phyloP scores from a whole-genome alignment of 2,113 vertebrate species.

The Tachuris rubrigastra region DNA sequence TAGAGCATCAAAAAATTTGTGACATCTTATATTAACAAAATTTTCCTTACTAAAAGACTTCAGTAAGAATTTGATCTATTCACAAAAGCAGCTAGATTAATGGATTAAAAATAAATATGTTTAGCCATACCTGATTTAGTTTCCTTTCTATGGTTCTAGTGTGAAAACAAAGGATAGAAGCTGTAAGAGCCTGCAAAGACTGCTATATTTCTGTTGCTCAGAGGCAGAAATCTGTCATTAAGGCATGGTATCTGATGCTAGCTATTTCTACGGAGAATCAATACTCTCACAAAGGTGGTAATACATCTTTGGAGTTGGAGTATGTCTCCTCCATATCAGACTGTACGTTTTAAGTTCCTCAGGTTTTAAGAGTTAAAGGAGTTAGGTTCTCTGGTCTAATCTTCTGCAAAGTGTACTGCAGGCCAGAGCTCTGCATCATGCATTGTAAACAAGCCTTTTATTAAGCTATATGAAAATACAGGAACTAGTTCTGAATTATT shows the following conservation, averaged over 20 bases:
- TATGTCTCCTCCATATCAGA: neutral
- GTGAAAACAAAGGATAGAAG: neutral
- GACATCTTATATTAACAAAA: neutral
- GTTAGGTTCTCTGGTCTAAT: neutral
- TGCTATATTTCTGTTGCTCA: neutral
- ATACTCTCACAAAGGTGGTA: neutral
- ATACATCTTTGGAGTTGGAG: neutral
- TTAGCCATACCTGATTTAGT: neutral
- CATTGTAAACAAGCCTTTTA: neutral
- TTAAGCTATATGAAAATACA: neutral
- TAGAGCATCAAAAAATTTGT: neutral
- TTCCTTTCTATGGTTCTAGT: neutral
- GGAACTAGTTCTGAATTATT: neutral
- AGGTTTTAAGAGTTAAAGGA: neutral
- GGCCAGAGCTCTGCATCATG: neutral
- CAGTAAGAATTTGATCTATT: neutral
- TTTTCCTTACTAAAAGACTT: neutral
- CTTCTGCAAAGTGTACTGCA: neutral
- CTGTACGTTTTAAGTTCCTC: neutral
- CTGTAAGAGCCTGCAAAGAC: neutral
- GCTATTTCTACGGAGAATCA: neutral
- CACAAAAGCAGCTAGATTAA: neutral
- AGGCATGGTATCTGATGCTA: neutral
- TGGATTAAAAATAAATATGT: neutral
- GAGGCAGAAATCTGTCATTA: neutral